A percentile compares a stretch with the other conserved stretches of the same genome.
Evolutionary conservation across 2,113 vertebrate species (phyloP).

Genomic region (Thinocorus orbignyianus): DNA sequence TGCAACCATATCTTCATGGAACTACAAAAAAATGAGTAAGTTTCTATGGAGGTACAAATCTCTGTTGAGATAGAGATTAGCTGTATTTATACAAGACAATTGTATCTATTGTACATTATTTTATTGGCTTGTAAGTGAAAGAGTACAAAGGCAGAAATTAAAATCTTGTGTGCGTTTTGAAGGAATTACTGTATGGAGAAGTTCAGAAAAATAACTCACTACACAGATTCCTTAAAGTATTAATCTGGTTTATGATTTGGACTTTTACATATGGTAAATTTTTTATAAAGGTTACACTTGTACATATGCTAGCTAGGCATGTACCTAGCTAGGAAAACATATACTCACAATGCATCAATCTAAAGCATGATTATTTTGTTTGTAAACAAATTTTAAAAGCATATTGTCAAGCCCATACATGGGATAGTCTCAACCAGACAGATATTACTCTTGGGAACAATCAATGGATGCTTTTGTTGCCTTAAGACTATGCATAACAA

Average conservation of each 20-base stretch:
- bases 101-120: neutral
- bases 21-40: neutral
- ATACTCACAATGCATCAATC: neutral
- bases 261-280: neutral
- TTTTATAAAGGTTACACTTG: neutral
- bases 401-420: neutral
- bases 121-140: neutral
- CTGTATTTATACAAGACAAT: neutral
- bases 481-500: neutral
- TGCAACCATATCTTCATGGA: neutral
- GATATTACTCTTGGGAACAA: neutral
- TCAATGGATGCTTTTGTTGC: neutral
- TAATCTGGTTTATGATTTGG: neutral
- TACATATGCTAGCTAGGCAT: neutral
- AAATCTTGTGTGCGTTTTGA: neutral
- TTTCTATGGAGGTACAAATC: neutral
- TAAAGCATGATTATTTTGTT: neutral
- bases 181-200: neutral
- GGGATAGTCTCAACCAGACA: neutral
- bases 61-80: neutral
- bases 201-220: neutral
- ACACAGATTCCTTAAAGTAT: neutral
- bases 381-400: neutral
- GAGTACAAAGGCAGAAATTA: neutral
- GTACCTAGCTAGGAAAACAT: neutral